These are phyloP conservation scores for Xestia c-nigrum DNA, from an alignment of 2,888 invertebrate species.

Conservation along the genomic window DNA sequence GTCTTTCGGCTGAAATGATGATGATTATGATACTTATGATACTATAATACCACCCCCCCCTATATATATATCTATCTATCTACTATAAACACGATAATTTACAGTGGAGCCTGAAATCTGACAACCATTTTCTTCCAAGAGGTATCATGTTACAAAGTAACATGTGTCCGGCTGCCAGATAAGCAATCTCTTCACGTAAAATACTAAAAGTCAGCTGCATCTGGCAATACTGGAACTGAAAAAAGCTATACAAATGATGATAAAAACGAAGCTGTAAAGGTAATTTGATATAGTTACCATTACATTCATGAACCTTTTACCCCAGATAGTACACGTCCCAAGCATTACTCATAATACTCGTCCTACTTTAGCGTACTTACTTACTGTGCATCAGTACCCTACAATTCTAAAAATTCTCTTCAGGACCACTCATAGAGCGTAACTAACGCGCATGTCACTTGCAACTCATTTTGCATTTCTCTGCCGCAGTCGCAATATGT, in stretches of 20 bases:
- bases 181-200: not conserved
- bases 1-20: too few species aligned
- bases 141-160: too few species aligned
- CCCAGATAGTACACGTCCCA: slow-evolving; percentile 4
- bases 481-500: slow-evolving; percentile 70
- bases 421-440: slow-evolving; percentile 64
- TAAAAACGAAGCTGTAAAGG: not conserved
- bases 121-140: too few species aligned
- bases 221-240: not conserved
- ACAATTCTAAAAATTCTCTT: slow-evolving; percentile 63
- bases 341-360: slow-evolving; percentile 30
- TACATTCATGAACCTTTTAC: slow-evolving; percentile 40
- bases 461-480: slow-evolving; percentile 81
- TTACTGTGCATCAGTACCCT: slow-evolving; percentile 22
- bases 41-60: too few species aligned
- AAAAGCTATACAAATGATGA: not conserved
- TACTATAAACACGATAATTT: too few species aligned
- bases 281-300: slow-evolving; percentile 27
- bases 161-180: not conserved
- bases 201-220: not conserved
- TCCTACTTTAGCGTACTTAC: slow-evolving; percentile 25
- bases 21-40: too few species aligned
- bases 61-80: too few species aligned
- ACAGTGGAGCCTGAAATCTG: too few species aligned
- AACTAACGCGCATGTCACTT: slow-evolving; percentile 73